Percentiles rank a stretch among this genome's conserved stretches.
Conservation (phyloP, 2,888 invertebrate species). For the Saturnia pavonia region DNA sequence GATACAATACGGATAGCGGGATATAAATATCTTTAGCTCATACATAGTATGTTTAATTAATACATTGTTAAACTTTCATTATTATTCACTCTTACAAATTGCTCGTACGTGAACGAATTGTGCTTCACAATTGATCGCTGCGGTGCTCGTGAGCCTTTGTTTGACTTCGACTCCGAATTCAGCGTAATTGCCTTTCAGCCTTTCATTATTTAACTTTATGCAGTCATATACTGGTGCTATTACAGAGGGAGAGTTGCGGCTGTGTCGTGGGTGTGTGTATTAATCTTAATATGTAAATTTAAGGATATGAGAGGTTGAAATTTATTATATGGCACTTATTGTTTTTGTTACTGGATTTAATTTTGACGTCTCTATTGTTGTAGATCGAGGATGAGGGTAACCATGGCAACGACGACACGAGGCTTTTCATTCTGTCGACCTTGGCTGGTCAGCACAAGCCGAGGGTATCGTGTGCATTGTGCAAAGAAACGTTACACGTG, state of each 20-base stretch:
- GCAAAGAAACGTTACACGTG: constrained; percentile 94
- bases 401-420: constrained; percentile 98
- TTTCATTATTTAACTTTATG: constrained; percentile 82
- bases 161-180: constrained; percentile 80
- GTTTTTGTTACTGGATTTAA: background rate
- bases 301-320: constrained; percentile 76
- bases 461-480: constrained; percentile 92
- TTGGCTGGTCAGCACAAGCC: constrained; percentile 95
- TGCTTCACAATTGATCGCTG: constrained; percentile 76
- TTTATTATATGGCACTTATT: constrained; percentile 24
- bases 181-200: constrained; percentile 81
- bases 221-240: constrained; percentile 81
- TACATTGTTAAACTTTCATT: constrained; percentile 78
- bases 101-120: constrained; percentile 78
- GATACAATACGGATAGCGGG: constrained; percentile 50
- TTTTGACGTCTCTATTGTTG: constrained; percentile 57
- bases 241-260: constrained; percentile 74
- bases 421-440: constrained; percentile 97
- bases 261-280: constrained; percentile 79
- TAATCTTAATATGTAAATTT: constrained; percentile 80
- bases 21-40: constrained; percentile 52
- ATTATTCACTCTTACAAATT: constrained; percentile 77
- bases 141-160: constrained; percentile 72
- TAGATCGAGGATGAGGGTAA: constrained; percentile 99
- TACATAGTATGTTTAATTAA: constrained; percentile 73